These are phyloP conservation scores for Argynnis bischoffii DNA, from an alignment of 2,888 invertebrate genomes.

Conservation along the genomic window DNA sequence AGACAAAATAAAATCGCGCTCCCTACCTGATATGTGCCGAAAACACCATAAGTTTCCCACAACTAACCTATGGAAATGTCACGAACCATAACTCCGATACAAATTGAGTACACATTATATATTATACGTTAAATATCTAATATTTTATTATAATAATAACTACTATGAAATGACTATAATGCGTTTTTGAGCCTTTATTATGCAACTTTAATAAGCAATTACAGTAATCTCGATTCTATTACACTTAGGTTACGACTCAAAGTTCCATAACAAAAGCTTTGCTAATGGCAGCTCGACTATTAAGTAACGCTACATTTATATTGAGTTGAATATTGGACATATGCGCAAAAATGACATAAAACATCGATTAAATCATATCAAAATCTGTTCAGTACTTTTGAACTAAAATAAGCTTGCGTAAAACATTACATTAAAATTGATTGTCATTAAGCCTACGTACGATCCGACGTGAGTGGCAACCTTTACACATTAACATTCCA, in stretches of 20 bases:
- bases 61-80: slow-evolving; percentile 73
- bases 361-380: slow-evolving; percentile 3
- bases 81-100: slow-evolving; percentile 72
- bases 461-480: too few relatives aligned
- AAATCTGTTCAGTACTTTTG: slow-evolving; percentile 2
- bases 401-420: slow-evolving; percentile 9
- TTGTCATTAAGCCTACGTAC: neutral
- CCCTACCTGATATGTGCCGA: slow-evolving; percentile 70
- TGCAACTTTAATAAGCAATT: slow-evolving; percentile 31
- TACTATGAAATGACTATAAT: slow-evolving; percentile 66
- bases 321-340: slow-evolving; percentile 11
- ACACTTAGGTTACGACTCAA: slow-evolving; percentile 46
- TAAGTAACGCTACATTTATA: slow-evolving; percentile 36
- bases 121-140: slow-evolving; percentile 58
- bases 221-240: slow-evolving; percentile 30
- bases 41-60: slow-evolving; percentile 42
- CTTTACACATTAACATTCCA: too few relatives aligned
- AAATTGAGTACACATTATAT: slow-evolving; percentile 68
- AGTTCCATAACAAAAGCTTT: slow-evolving; percentile 65
- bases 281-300: slow-evolving; percentile 68
- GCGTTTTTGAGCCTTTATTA: slow-evolving; percentile 64
- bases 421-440: slow-evolving; percentile 5
- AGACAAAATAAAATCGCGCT: slow-evolving; percentile 64
- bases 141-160: slow-evolving; percentile 17
- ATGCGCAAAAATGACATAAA: slow-evolving; percentile 20